Evolutionary conservation across 1,140 invertebrate genomes (phyloP).

Genomic region (Nautilus pompilius): DNA sequence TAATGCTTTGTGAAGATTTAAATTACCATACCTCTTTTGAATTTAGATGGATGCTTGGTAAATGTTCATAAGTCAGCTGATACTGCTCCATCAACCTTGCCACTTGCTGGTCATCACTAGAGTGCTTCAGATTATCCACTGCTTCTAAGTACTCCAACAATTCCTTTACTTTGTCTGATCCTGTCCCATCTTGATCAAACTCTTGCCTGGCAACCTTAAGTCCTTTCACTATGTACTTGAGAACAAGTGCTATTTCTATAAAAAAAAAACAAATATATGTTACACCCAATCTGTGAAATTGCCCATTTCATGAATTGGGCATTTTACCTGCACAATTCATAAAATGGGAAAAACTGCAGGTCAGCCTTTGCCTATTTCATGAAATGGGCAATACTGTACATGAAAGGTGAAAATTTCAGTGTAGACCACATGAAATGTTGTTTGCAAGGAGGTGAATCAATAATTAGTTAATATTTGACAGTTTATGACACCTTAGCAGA

Average conservation of each 20-base stretch:
- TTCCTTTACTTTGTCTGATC: slow-evolving; percentile 46
- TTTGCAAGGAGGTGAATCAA: too few relatives aligned
- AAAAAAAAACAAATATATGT: slow-evolving; percentile 23
- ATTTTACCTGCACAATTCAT: too few relatives aligned
- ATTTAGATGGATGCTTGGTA: slow-evolving; percentile 58
- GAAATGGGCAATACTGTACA: too few relatives aligned
- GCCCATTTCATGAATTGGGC: too few relatives aligned
- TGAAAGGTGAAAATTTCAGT: too few relatives aligned
- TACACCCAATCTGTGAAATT: too few relatives aligned
- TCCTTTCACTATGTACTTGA: slow-evolving; percentile 48
- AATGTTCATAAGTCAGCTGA: slow-evolving; percentile 63
- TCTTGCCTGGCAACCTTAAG: slow-evolving; percentile 57
- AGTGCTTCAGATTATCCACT: slow-evolving; percentile 62
- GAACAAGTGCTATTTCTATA: slow-evolving; percentile 58
- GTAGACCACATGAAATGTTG: too few relatives aligned
- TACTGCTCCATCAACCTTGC: slow-evolving; percentile 58
- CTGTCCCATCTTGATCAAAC: slow-evolving; percentile 37
- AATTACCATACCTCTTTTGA: slow-evolving; percentile 26
- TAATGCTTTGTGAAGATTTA: too few relatives aligned
- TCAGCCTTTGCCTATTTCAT: too few relatives aligned
- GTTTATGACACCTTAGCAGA: too few relatives aligned
- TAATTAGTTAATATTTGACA: too few relatives aligned
- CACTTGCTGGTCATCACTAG: slow-evolving; percentile 59
- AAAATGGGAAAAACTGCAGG: too few relatives aligned
- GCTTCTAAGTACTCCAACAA: slow-evolving; percentile 62